Evolutionary conservation across 2,113 vertebrate species (phyloP).

Genomic region (Ranitomeya imitator): DNA sequence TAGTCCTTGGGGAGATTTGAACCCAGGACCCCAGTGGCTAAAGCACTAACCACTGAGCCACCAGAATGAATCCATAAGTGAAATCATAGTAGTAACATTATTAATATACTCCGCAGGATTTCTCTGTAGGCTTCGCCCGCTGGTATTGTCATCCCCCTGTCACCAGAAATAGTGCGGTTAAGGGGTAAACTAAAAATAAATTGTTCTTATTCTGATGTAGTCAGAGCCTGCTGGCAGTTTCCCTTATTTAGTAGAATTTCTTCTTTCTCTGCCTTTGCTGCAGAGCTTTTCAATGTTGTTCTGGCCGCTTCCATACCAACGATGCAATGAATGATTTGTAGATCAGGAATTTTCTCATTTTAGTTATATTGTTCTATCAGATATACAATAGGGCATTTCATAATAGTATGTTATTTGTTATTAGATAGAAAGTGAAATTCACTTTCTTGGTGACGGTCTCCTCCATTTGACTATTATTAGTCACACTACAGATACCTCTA

Average conservation of each 20-base stretch:
- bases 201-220: constrained; percentile 26
- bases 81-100: background rate
- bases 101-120: background rate
- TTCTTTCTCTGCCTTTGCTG: background rate
- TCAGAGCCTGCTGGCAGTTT: background rate
- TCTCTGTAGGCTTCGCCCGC: background rate
- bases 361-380: background rate
- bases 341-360: background rate
- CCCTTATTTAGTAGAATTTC: constrained; percentile 38
- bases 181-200: constrained; percentile 33
- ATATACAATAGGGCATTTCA: background rate
- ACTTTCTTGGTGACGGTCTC: background rate
- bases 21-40: too few species aligned
- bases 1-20: too few species aligned
- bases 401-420: background rate
- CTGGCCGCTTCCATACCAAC: background rate
- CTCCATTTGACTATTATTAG: background rate
- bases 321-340: background rate
- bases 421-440: background rate
- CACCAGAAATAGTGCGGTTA: constrained; percentile 11
- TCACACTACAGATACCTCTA: background rate
- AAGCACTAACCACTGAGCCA: too few species aligned
- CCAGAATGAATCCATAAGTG: background rate
- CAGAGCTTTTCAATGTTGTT: background rate
- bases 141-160: background rate